Conservation (phyloP, 2,113 vertebrate genomes). For the Emydocephalus ijimae region DNA sequence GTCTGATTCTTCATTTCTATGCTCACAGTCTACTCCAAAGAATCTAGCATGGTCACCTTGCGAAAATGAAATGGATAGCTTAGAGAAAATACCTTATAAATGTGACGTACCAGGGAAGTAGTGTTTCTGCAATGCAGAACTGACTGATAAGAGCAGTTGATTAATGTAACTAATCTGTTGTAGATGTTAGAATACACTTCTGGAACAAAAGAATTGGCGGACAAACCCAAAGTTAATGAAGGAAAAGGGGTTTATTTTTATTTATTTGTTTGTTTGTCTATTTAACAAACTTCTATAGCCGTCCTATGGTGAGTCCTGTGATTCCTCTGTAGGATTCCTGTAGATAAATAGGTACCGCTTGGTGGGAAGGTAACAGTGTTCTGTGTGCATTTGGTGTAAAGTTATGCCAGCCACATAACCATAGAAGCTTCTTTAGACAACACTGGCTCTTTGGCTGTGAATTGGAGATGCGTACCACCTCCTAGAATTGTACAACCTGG, state of each 20-base stretch:
- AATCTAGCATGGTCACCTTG: neutral
- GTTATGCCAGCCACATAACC: neutral
- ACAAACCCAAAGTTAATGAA: neutral
- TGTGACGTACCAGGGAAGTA: neutral
- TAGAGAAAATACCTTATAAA: neutral
- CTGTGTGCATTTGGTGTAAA: neutral
- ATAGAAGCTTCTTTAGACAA: neutral
- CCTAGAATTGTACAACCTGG: neutral
- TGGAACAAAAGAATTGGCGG: neutral
- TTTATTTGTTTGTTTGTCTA: neutral
- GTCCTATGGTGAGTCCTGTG: too few species aligned
- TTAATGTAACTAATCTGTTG: neutral
- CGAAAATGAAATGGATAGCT: too few species aligned
- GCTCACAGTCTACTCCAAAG: neutral
- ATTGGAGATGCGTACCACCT: neutral
- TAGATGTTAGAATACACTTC: neutral
- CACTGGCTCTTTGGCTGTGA: neutral
- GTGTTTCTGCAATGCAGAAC: neutral
- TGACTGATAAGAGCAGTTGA: neutral
- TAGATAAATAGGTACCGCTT: neutral
- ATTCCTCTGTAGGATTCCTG: neutral
- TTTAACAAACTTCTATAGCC: neutral
- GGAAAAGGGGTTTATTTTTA: neutral
- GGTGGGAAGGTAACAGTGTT: neutral
- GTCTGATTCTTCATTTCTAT: neutral